Evolutionary conservation across 2,888 invertebrate genomes (phyloP), one percentile per base, ranked within the genome.

Genomic region (Chouioia cunea): DNA sequence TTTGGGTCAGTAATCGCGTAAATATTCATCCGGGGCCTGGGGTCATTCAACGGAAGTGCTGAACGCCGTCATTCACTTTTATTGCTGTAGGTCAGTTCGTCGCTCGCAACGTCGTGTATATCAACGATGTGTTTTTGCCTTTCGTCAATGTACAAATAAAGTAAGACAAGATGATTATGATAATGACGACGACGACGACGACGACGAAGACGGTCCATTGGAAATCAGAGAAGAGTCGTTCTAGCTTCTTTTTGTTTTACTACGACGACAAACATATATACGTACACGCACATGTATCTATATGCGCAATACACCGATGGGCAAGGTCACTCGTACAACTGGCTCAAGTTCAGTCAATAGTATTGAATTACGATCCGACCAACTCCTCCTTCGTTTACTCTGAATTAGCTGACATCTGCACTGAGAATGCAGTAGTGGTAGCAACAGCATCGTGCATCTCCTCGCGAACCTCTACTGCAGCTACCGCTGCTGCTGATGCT

Each of bases 271-370:
- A n/a, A n/a, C 36, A 36, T 10, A 47, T 46, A 16, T 47, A 59
- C 36, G 27, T 23, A 12, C 15, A 46, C 15, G 27, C 20, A 46
- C 4, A 18, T 16, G 10, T 22, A 48, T n/a, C 6, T 50, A n/a
- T 12, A n/a, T 43, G 36, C 27, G 18, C 44, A n/a, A 36, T 46
- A 22, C 52, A 0, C 23, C 20, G 6, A 6, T 36, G 46, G 78
- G 77, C 83, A 83, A 83, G 83, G 83, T 81, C 83, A 79, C 77
- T 78, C 79, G 78, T 82, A 12, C 36, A 82, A 83, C 81, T 83
- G 80, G 83, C 80, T 82, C 83, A 83, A 83, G 83, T 82, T 82
- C 82, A 80, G 76, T 77, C 79, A 77, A 78, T 77, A 74, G 76
- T 79, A 80, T 81, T 79, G 80, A 79, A 79, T 81, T 79, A 79